Percentiles rank a stretch among this genome's conserved stretches.
These are phyloP conservation scores for Orchestia grillus DNA, from an alignment of 1,140 invertebrate genomes.

Conservation along the genomic window DNA sequence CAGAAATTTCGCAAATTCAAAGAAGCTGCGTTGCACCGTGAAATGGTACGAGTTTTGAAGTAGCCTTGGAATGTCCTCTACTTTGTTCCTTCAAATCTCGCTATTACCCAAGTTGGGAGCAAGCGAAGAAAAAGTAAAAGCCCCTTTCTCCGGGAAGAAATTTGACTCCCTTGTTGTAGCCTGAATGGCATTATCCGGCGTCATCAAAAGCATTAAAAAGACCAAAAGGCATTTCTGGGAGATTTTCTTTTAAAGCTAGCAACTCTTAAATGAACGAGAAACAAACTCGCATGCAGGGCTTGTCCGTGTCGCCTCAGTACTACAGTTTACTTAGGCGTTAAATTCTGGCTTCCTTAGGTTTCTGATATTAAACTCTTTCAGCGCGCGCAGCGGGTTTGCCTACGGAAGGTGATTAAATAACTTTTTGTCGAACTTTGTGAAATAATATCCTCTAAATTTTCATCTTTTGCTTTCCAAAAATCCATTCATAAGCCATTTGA, in stretches of 20 bases:
- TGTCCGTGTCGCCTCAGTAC: neutral
- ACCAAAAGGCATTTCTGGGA: neutral
- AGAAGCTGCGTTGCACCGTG: neutral
- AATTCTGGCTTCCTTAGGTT: neutral
- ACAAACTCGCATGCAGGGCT: neutral
- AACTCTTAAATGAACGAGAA: neutral
- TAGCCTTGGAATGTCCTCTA: neutral
- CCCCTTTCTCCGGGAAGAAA: neutral
- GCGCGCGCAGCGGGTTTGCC: neutral
- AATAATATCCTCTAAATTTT: neutral
- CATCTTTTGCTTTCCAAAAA: neutral
- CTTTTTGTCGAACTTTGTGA: neutral
- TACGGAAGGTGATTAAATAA: neutral
- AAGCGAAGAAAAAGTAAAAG: neutral
- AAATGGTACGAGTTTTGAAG: conserved; percentile 8
- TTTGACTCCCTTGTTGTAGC: neutral
- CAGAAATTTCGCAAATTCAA: neutral
- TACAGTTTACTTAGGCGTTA: neutral
- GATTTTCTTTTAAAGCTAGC: neutral
- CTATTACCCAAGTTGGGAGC: neutral
- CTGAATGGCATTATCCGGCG: neutral
- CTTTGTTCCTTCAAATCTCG: conserved; percentile 1
- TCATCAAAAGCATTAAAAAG: conserved; percentile 1
- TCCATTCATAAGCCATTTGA: no score
- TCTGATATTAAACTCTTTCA: neutral